phyloP scores from a whole-genome alignment of 2,113 vertebrate species.

The Capreolus pygargus region DNA sequence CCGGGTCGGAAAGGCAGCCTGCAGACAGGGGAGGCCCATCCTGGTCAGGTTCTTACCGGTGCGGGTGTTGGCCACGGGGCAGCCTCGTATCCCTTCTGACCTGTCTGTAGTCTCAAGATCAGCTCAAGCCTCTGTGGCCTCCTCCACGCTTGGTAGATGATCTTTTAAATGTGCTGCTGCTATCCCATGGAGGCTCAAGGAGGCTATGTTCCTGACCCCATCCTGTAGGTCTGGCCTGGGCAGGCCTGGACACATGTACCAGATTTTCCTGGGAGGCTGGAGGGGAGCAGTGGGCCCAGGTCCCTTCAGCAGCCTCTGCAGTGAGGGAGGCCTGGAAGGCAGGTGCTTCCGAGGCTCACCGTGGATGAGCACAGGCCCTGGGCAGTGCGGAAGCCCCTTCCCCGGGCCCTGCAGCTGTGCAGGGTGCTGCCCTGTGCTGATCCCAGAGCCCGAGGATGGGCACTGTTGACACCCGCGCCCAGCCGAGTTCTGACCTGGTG shows the following conservation, averaged over 20 bases:
- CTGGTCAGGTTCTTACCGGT: accelerated
- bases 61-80: accelerated
- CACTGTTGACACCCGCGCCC: accelerated
- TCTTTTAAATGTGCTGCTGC: background rate
- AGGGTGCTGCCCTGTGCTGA: background rate
- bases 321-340: background rate
- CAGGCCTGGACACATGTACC: background rate
- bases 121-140: background rate
- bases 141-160: background rate
- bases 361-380: background rate
- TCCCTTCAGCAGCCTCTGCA: background rate
- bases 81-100: too few species aligned
- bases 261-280: background rate
- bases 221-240: background rate
- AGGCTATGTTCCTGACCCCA: background rate
- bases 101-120: too few species aligned
- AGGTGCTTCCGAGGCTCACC: background rate
- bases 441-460: background rate
- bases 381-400: accelerated
- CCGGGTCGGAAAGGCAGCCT: background rate
- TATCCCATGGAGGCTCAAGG: background rate
- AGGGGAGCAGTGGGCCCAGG: background rate
- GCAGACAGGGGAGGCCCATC: background rate
- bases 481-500: background rate
- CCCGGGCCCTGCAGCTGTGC: accelerated